Base-by-base conservation (phyloP, 1,140 invertebrate species). In the Homalodisca vitripennis region DNA sequence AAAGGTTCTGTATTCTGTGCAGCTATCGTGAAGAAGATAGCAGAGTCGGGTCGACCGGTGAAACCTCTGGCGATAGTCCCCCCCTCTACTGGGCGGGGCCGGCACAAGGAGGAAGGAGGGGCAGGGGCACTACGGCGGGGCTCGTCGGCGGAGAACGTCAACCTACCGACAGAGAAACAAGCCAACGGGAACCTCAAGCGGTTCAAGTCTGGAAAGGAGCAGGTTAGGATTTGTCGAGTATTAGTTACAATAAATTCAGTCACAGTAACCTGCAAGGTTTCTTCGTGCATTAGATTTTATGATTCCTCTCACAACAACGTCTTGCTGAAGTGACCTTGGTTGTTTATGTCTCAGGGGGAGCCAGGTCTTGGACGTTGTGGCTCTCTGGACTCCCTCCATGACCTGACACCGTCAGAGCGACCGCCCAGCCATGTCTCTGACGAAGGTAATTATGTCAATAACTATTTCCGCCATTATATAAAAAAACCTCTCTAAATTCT, bases 371-470 rank as follows among this genome's bases (percentile, higher is more conserved):
- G 17, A 1, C 51, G 71, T 3, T 67, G 73, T 72, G 85, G 85
- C 20, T 89, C 88, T 41, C 80, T 89, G 71, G 88, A 89, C 75
- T 89, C 88, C 0, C 76, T 90, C 3, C 84, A 87, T 73, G 87
- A 89, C 74, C 74, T 82, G 14, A 78, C 80, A 30, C 74, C 70
- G 31, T 70, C 74, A 32, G 76, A 78, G 3, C 75, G 78, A 48
- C 76, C 79, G 31, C 75, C 78, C 2, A 80, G 80, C 67, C 81
- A 82, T 31, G 76, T 80, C 20, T 83, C 82, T 30, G 84, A 86
- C 70, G 84, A 85, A 78, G 84, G 84, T 85, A 79, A 83, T 41
- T n/a, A n/a, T n/a, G n/a, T n/a, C n/a, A n/a, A n/a, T n/a, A n/a
- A n/a, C n/a, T n/a, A n/a, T n/a, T n/a, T n/a, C n/a, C n/a, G n/a